These are phyloP conservation scores for Heliconius hewitsoni DNA, from an alignment of 1,140 invertebrate species.

Conservation along the genomic window DNA sequence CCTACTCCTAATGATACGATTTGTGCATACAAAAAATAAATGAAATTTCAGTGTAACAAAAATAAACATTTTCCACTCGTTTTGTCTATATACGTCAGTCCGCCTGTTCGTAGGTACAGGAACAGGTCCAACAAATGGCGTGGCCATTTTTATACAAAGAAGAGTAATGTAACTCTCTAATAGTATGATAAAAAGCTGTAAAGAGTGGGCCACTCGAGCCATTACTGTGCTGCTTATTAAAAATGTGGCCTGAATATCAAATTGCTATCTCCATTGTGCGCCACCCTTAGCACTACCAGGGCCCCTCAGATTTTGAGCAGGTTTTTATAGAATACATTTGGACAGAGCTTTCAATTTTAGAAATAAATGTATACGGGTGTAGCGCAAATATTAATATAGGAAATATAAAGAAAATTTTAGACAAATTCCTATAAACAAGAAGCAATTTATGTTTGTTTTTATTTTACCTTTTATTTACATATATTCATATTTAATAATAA, in stretches of 20 bases:
- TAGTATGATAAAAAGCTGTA: conserved; percentile 66
- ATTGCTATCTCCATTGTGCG: conserved; percentile 79
- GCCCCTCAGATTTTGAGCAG: conserved; percentile 58
- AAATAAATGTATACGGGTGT: not conserved
- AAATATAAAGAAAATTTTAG: not conserved
- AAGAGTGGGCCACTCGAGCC: conserved; percentile 66
- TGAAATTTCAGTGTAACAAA: not conserved
- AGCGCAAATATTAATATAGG: not conserved
- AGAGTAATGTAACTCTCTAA: conserved; percentile 50
- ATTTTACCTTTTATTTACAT: too few relatives aligned
- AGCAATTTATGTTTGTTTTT: too few relatives aligned
- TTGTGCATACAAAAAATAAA: too few relatives aligned
- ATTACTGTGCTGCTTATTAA: conserved; percentile 76
- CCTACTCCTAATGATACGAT: too few relatives aligned
- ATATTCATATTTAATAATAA: too few relatives aligned
- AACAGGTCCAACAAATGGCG: not conserved
- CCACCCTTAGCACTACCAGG: conserved; percentile 53
- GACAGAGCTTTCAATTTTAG: not conserved
- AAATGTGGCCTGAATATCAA: conserved; percentile 82
- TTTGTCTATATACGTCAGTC: not conserved
- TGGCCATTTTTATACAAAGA: not conserved
- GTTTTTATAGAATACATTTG: conserved; percentile 41
- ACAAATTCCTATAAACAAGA: too few relatives aligned
- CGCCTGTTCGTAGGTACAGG: not conserved
- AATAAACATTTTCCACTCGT: not conserved